A percentile compares a stretch with the other conserved stretches of the same genome.
These are phyloP conservation scores for Trachelus stipa DNA, from an alignment of 2,888 invertebrate genomes.

Conservation along the genomic window DNA sequence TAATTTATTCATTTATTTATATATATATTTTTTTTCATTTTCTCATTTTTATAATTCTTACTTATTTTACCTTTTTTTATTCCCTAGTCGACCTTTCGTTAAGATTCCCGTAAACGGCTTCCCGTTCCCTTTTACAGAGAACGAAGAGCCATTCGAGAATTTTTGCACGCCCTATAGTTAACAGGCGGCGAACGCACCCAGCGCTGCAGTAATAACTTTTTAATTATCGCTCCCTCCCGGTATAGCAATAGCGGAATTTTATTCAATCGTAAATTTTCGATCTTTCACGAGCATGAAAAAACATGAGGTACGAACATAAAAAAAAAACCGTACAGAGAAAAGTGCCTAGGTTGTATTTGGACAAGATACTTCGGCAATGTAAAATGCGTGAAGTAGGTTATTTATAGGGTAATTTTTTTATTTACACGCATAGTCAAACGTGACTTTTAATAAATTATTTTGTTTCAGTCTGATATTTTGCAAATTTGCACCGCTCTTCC, in stretches of 20 bases:
- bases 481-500: neutral
- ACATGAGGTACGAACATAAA: neutral
- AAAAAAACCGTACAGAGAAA: neutral
- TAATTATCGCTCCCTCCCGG: neutral
- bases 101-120: neutral
- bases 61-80: neutral
- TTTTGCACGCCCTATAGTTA: neutral
- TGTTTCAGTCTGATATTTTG: neutral
- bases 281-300: neutral
- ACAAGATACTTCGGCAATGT: neutral
- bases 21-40: neutral
- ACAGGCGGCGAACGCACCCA: neutral
- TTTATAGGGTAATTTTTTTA: neutral
- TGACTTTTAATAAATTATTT: neutral
- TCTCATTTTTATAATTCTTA: neutral
- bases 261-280: conserved; percentile 7
- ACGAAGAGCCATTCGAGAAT: neutral
- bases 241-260: neutral
- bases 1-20: neutral
- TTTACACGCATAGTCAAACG: no score
- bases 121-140: neutral
- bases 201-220: neutral
- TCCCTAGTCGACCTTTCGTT: neutral
- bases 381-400: neutral
- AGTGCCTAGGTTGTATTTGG: neutral